A percentile compares a stretch with the other conserved stretches of the same genome.
phyloP scores from a whole-genome alignment of 35 echinoderm and acorn worm genomes.

The Chiridota heheva region DNA sequence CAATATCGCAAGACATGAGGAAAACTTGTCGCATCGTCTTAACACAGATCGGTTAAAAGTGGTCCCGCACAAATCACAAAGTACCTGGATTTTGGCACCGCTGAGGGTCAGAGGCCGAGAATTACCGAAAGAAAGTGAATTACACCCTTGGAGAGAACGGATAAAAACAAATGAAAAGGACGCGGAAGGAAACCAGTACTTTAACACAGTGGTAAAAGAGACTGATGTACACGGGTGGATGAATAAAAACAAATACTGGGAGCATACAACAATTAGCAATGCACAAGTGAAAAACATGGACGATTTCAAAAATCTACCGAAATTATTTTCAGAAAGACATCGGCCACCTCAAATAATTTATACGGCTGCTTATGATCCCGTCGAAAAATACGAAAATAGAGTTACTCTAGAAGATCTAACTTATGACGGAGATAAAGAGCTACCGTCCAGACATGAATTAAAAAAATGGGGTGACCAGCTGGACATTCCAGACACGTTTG shows the following conservation, averaged over 20 bases:
- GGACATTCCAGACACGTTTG: conserved; percentile 65
- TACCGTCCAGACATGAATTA: conserved; percentile 68
- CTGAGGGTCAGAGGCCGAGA: conserved; percentile 69
- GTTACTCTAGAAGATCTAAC: conserved; percentile 58
- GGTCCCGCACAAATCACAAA: neutral
- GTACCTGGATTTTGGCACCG: neutral
- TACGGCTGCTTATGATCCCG: conserved; percentile 72
- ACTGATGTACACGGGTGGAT: conserved; percentile 81
- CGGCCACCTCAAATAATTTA: conserved; percentile 51
- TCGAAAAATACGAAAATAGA: conserved; percentile 78
- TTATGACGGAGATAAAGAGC: conserved; percentile 47
- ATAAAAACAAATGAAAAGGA: conserved; percentile 56
- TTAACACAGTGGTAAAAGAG: conserved; percentile 82
- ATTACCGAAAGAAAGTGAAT: conserved; percentile 72
- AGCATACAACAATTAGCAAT: neutral
- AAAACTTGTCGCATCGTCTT: neutral
- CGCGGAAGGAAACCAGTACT: conserved; percentile 53
- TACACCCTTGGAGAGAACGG: conserved; percentile 67
- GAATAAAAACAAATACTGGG: conserved; percentile 78
- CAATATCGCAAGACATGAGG: conserved; percentile 27
- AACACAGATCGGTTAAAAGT: neutral
- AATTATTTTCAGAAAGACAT: neutral
- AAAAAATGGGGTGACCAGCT: conserved; percentile 82
- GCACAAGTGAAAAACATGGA: conserved; percentile 1
- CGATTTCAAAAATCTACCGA: neutral